A percentile compares a stretch with the other conserved stretches of the same genome.
Evolutionary conservation across 2,797 vertebrate genomes (phyloP).

Genomic region (Taenioides sp.): DNA sequence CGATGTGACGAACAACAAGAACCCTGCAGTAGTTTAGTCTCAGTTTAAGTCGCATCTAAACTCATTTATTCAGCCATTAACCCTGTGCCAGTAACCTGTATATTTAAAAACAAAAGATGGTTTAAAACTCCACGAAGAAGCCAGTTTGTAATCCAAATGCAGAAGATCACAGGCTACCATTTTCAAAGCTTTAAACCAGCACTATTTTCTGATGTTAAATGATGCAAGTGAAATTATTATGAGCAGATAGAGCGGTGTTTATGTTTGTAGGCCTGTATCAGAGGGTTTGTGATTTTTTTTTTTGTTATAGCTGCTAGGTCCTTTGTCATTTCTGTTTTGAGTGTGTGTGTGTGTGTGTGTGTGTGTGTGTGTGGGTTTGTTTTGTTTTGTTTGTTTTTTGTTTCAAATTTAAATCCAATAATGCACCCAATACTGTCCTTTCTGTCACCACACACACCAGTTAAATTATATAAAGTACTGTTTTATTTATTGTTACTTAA

Average conservation of each 20-base stretch:
- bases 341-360: too few species aligned
- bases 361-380: too few species aligned
- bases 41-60: neutral
- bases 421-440: neutral
- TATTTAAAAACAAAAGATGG: neutral
- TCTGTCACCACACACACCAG: neutral
- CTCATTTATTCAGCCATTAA: constrained; percentile 35
- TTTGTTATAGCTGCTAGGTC: neutral
- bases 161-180: neutral
- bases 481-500: constrained; percentile 14
- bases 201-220: neutral
- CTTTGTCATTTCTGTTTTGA: neutral
- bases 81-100: neutral
- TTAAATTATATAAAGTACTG: neutral
- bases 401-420: neutral
- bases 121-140: neutral
- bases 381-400: neutral
- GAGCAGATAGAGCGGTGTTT: neutral
- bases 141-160: neutral
- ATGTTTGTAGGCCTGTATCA: too few species aligned
- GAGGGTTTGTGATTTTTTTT: neutral
- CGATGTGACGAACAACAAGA: constrained; percentile 31
- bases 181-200: neutral
- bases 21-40: constrained; percentile 38
- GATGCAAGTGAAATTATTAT: neutral